Conservation (phyloP, 2,888 invertebrate genomes). For the Camptogramma bilineatum region DNA sequence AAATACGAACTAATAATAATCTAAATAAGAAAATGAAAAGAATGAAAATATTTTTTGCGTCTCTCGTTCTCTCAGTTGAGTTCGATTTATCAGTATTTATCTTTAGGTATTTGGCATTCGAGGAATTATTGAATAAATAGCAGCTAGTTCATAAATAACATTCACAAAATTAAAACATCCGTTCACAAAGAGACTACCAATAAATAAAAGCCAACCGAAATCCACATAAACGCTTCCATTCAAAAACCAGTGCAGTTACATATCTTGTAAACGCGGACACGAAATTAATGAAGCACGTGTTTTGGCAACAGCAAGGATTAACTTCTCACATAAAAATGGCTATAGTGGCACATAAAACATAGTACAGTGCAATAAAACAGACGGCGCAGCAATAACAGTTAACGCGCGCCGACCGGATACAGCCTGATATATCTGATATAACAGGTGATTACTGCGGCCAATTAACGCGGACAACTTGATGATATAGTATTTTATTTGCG, state of each 20-base stretch:
- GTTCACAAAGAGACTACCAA: neutral
- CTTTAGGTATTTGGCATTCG: too few species aligned
- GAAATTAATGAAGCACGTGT: constrained; percentile 37
- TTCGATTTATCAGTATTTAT: too few species aligned
- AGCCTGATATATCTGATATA: constrained; percentile 55
- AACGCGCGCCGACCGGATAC: constrained; percentile 49
- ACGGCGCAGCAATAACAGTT: constrained; percentile 60
- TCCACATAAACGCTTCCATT: neutral
- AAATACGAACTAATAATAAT: too few species aligned
- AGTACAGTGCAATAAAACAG: constrained; percentile 56
- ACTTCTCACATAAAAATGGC: constrained; percentile 37
- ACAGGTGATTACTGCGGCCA: constrained; percentile 65
- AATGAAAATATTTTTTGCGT: too few species aligned
- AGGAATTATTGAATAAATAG: too few species aligned
- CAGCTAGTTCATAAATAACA: too few species aligned
- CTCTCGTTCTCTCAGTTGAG: too few species aligned
- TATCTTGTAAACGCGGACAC: constrained; percentile 16
- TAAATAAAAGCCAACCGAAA: neutral
- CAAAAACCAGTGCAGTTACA: constrained; percentile 18
- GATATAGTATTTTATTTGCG: constrained; percentile 32
- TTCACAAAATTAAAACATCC: too few species aligned
- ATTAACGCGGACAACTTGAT: constrained; percentile 56
- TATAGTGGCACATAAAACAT: constrained; percentile 50
- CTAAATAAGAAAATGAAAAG: too few species aligned
- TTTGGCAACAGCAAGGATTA: constrained; percentile 37